Evolutionary conservation across 64 coral and sea anemone species (phyloP), one percentile per base, ranked within the genome.

Genomic region (Orbicella faveolata): DNA sequence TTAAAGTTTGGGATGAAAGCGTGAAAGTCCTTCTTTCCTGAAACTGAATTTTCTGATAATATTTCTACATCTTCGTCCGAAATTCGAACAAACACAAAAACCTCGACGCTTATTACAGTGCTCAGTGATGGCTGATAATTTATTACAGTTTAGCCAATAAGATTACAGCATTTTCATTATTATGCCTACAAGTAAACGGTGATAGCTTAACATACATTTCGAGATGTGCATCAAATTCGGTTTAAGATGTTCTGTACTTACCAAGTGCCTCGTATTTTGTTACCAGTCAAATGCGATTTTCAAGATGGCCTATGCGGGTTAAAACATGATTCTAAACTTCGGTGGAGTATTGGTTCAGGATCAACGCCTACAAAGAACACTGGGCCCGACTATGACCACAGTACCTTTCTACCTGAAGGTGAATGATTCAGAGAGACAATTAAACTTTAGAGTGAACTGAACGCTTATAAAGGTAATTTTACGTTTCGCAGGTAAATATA

Each of bases 291-390:
- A 69, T 92, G 90, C 12, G 82, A 92, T 54, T 92, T 92, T 79
- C 81, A 92, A 16, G 77, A 80, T 68, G 75, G 75, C 4, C 39
- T 87, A 2, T 87, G 90, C 39, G 90, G 75, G 26, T 23, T 92
- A 25, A 79, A 17, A 68, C 73, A 87, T 57, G 81, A 84, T 62
- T 75, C 41, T 34, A 83, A 77, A 17, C 34, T 86, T 35, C 34
- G 75, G 3, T 92, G 90, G 90, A 73, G 30, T 12, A 36, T 87
- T 36, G n/a, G 74, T n/a, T 86, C 81, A 72, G 90, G 90, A 34
- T 53, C 90, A 30, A 92, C 90, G 23, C 90, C 90, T 26, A 92
- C 90, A 15, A 92, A 72, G 76, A 54, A 79, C 59, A 92, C 90
- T 54, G 90, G 90, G 1, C 90, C 90, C 3, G 13, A 79, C 74